Evolutionary conservation across 2,888 invertebrate genomes (phyloP), one percentile per base, ranked within the genome.

Genomic region (Melanargia galathea): DNA sequence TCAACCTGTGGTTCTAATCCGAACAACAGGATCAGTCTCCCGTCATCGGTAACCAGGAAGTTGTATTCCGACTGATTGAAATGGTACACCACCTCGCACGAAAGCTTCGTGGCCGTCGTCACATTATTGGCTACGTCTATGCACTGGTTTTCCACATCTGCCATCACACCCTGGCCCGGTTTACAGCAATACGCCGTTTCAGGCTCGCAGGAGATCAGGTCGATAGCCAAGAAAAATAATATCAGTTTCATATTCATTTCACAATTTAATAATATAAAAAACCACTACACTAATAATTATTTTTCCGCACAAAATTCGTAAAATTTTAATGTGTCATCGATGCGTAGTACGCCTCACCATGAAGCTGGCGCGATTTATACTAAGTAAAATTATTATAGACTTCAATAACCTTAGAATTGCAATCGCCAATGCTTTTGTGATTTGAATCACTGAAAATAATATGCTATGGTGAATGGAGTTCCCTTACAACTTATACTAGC

Each of bases 101-200:
- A 16, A n/a, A 69, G 49, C 4, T 56, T 59, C n/a, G 61, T 62
- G 10, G 49, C 51, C 13, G 49, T 55, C 38, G 43, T 63, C 6
- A 54, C 30, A 30, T 65, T 67, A 13, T 45, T 57, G 8, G 22
- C 24, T 2, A 38, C 20, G 45, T 69, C 59, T 38, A 64, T 57
- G 43, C 66, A 69, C 5, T 16, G 48, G 26, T 57, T 54, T 1
- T 60, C 58, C 11, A 22, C 49, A 6, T 60, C 60, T n/a, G 46
- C 55, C 8, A 67, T 51, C 18, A 69, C 40, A n/a, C 65, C 62
- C 16, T 70, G 58, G 45, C 59, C 35, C 22, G 58, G 40, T 20
- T 58, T 40, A 58, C 69, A 72, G 49, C 72, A 72, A 26, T 49
- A 63, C 7, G 59, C 24, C 22, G 46, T 61, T 57, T 64, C 49